phyloP scores from a whole-genome alignment of 2,888 invertebrate species.

The Leucophenga montana region DNA sequence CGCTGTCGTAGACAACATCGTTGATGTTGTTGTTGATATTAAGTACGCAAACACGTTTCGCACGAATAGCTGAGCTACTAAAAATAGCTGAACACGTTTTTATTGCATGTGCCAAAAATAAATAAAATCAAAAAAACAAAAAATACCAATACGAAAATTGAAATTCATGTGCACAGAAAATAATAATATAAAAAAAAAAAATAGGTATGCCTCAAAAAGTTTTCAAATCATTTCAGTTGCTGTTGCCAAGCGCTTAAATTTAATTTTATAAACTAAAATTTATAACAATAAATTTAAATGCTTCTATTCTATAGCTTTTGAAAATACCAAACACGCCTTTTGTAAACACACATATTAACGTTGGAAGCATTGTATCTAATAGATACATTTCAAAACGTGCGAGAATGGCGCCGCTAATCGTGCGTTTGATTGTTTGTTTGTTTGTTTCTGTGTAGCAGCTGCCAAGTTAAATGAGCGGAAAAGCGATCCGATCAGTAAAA shows the following conservation, averaged over 20 bases:
- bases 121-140: slow-evolving; percentile 8
- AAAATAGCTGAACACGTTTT: slow-evolving; percentile 52
- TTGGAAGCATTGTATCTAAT: not conserved
- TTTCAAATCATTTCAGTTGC: not conserved
- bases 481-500: too few relatives aligned
- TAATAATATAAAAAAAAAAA: slow-evolving; percentile 31
- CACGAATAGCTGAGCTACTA: slow-evolving; percentile 27
- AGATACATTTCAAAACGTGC: not conserved
- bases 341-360: not conserved
- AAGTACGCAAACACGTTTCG: slow-evolving; percentile 20
- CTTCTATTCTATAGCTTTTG: too few relatives aligned
- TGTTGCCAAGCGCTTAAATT: slow-evolving; percentile 46
- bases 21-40: not conserved
- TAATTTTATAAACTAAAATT: too few relatives aligned
- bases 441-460: too few relatives aligned
- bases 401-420: too few relatives aligned
- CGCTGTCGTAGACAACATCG: too few relatives aligned
- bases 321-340: not conserved
- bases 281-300: too few relatives aligned
- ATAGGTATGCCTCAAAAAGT: not conserved
- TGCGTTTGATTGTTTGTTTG: too few relatives aligned
- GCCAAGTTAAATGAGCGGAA: too few relatives aligned
- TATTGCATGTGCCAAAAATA: slow-evolving; percentile 48
- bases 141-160: slow-evolving; percentile 4
- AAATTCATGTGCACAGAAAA: slow-evolving; percentile 20